phyloP scores from a whole-genome alignment of 92 coral and sea anemone species.

The Pocillopora meandrina region DNA sequence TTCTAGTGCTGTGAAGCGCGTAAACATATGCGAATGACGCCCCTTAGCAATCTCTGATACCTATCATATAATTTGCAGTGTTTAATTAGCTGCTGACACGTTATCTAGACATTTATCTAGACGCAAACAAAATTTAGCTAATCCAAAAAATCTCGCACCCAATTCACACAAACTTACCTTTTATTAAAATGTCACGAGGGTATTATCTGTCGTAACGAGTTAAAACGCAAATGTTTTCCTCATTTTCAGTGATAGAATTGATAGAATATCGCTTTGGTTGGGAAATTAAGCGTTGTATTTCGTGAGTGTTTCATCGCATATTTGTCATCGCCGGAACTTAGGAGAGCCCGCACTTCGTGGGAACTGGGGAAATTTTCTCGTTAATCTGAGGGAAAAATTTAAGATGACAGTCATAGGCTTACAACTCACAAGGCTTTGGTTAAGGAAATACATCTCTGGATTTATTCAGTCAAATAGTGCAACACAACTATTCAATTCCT shows the following conservation, averaged over 20 bases:
- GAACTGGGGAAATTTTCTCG: neutral
- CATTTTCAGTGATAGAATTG: neutral
- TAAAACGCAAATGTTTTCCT: neutral
- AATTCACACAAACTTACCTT: conserved; percentile 15
- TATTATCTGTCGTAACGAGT: neutral
- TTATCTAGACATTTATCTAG: conserved; percentile 45
- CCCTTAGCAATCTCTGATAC: neutral
- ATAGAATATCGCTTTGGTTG: neutral
- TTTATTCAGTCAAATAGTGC: neutral
- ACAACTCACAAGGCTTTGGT: neutral
- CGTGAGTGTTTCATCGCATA: neutral
- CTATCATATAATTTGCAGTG: conserved; percentile 37
- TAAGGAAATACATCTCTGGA: neutral
- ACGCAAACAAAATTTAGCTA: conserved; percentile 38
- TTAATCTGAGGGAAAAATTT: neutral
- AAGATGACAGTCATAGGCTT: neutral
- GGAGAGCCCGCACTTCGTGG: neutral
- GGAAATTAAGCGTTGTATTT: neutral
- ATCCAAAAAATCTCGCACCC: conserved; percentile 22
- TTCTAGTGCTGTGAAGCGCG: conserved; percentile 31
- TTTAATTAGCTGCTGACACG: conserved; percentile 46
- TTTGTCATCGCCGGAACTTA: conserved; percentile 5
- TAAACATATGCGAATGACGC: conserved; percentile 33
- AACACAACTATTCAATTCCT: neutral
- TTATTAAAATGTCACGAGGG: neutral